A percentile compares a stretch with the other conserved stretches of the same genome.
Evolutionary conservation across 2,888 invertebrate species (phyloP).

Genomic region (Drosophila anomalata): DNA sequence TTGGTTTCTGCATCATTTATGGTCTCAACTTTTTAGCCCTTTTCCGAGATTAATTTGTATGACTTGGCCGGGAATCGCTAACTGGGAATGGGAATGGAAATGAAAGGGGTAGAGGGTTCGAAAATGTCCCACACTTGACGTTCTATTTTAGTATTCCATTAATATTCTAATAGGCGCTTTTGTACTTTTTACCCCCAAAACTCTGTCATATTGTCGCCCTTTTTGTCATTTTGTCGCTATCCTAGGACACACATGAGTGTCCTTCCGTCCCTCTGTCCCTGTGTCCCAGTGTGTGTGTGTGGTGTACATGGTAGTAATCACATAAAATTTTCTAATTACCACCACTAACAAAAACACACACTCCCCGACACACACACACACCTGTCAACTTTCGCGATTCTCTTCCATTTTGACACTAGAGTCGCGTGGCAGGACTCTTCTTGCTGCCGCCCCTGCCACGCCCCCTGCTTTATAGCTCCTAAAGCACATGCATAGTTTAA

Average conservation of each 20-base stretch:
- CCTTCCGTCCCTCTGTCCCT: background rate
- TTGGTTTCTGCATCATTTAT: constrained; percentile 5
- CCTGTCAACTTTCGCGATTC: constrained; percentile 49
- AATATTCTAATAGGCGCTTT: constrained; percentile 81
- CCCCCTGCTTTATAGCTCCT: constrained; percentile 13
- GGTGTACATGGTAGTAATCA: constrained; percentile 61
- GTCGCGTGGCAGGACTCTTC: constrained; percentile 15
- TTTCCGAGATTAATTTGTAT: background rate
- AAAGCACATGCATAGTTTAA: constrained; percentile 58
- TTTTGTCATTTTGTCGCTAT: constrained; percentile 20
- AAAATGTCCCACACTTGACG: constrained; percentile 35
- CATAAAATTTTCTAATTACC: constrained; percentile 81
- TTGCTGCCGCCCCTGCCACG: background rate
- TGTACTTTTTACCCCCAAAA: constrained; percentile 67
- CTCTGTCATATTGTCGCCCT: constrained; percentile 39
- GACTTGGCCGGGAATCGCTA: background rate
- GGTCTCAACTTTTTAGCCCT: background rate
- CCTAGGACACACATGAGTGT: constrained; percentile 12
- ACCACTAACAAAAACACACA: constrained; percentile 48
- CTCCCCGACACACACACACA: constrained; percentile 9
- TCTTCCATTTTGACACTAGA: constrained; percentile 13
- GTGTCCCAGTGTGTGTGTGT: constrained; percentile 15
- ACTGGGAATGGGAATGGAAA: background rate
- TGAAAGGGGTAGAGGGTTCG: background rate
- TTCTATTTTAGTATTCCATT: constrained; percentile 79